Conservation (phyloP, 1,140 invertebrate species). For the Lerema accius region DNA sequence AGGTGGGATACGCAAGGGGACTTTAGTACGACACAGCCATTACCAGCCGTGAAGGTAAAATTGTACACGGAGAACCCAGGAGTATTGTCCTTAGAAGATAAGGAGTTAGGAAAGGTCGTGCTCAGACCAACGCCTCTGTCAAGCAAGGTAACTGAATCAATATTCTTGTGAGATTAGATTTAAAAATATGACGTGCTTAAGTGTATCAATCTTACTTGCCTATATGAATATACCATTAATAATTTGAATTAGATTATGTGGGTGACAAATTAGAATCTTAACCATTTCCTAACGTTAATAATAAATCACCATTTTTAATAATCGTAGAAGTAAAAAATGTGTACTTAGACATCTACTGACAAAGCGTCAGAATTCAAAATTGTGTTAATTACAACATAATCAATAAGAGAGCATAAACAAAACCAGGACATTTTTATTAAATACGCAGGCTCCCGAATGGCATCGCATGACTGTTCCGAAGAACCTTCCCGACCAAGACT, state of each 20-base stretch:
- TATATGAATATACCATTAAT: no score
- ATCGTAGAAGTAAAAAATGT: no score
- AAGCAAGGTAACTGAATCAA: constrained; percentile 86
- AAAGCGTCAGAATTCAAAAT: no score
- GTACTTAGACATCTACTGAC: no score
- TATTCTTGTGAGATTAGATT: no score
- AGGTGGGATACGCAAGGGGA: constrained; percentile 99
- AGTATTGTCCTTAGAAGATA: constrained; percentile 98
- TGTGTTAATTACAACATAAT: no score
- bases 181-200: no score
- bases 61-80: constrained; percentile 99
- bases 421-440: not conserved
- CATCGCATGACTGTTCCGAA: constrained; percentile 98
- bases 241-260: no score
- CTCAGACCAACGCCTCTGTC: constrained; percentile 95
- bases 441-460: constrained; percentile 94
- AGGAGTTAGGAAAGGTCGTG: constrained; percentile 97
- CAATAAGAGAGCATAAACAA: not conserved
- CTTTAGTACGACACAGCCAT: constrained; percentile 98
- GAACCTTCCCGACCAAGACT: constrained; percentile 96
- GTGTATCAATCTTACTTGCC: no score
- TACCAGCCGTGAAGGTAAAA: constrained; percentile 98
- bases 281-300: no score
- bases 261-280: no score
- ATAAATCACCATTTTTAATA: no score